Conservation (phyloP, 1,140 invertebrate species). For the Meloidogyne hapla region DNA sequence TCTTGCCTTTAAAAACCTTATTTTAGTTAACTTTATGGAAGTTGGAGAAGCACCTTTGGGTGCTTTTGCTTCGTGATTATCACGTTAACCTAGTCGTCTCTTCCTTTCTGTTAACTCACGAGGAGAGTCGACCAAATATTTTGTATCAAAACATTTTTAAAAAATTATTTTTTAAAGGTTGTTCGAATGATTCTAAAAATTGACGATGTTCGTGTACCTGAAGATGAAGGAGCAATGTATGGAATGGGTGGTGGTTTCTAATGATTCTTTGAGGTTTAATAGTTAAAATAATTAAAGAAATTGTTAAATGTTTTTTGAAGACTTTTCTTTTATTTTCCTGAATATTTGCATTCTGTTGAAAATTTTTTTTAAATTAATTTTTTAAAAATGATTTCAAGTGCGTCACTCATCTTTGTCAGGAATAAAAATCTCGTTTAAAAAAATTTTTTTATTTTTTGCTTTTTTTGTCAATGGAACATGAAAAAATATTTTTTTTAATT, state of each 20-base stretch:
- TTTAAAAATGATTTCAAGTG: neutral
- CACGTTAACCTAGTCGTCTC: no score
- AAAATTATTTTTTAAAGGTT: slow-evolving; percentile 70
- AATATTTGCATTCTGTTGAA: neutral
- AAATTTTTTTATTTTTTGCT: neutral
- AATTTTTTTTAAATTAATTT: neutral
- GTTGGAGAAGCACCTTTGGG: no score
- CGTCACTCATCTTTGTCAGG: neutral
- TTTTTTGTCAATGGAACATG: no score
- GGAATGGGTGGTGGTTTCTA: neutral
- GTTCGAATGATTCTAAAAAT: slow-evolving; percentile 99
- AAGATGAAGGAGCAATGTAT: slow-evolving; percentile 49
- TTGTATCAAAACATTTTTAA: no score
- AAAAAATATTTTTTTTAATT: neutral
- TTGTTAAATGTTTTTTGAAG: neutral
- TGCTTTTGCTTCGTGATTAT: no score
- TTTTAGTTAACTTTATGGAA: no score
- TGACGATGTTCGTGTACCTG: slow-evolving; percentile 83
- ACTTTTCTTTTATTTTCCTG: no score
- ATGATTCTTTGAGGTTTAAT: neutral
- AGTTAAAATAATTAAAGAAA: neutral
- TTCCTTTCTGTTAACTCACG: no score
- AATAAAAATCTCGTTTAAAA: neutral
- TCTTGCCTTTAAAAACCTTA: no score
- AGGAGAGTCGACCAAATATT: no score